A percentile compares a stretch with the other conserved stretches of the same genome.
These are phyloP conservation scores for Morelia viridis DNA, from an alignment of 2,797 vertebrate genomes.

Conservation along the genomic window DNA sequence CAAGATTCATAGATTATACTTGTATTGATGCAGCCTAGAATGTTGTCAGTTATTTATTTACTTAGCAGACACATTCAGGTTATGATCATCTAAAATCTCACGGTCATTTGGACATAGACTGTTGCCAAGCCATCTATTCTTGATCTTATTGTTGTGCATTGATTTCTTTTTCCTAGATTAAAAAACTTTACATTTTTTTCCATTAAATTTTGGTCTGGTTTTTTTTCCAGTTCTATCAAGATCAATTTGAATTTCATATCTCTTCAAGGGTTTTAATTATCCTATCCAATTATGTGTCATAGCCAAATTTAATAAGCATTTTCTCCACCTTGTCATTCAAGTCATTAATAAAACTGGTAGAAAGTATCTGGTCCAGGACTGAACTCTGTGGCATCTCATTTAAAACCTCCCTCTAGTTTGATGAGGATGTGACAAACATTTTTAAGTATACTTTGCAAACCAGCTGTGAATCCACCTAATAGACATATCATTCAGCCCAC, in stretches of 20 bases:
- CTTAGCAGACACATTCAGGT: neutral
- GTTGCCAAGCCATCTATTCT: neutral
- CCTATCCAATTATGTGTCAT: neutral
- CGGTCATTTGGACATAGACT: neutral
- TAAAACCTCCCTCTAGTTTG: neutral
- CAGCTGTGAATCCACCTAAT: neutral
- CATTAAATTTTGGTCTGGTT: neutral
- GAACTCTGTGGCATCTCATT: neutral
- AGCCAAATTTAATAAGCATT: neutral
- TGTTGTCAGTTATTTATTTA: neutral
- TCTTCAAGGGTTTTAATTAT: neutral
- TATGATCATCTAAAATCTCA: neutral
- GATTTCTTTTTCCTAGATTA: neutral
- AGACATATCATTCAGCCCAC: neutral
- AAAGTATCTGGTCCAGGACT: constrained; percentile 10
- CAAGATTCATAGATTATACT: neutral
- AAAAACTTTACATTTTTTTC: neutral
- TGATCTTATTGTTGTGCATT: neutral
- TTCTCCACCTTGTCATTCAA: constrained; percentile 17
- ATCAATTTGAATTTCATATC: neutral
- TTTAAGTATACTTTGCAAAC: neutral
- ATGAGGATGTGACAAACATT: neutral
- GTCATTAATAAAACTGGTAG: constrained; percentile 19
- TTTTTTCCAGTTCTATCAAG: neutral
- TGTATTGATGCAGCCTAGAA: neutral